Evolutionary conservation across 2,113 vertebrate species (phyloP), one percentile per base, ranked within the genome.

Genomic region (Okapia johnstoni): DNA sequence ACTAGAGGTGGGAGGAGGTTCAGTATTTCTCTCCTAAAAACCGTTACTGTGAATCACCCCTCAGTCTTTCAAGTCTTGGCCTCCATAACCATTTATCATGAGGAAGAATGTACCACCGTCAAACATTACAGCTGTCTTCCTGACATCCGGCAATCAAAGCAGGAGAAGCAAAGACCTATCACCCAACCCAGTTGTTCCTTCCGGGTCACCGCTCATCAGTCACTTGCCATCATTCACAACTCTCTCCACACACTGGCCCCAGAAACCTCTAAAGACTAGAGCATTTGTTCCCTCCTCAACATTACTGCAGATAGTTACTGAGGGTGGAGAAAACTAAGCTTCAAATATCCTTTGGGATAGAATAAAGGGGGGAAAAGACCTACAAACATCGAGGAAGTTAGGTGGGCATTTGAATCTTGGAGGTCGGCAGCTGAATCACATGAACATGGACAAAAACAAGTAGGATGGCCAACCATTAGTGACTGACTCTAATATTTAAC

Each of bases 71-170:
- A 36, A 30, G 48, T 57, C 46, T 58, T 19, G 8, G 66, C 77
- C 94, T 79, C 77, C 77, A 79, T n/a, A 73, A 33, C 16, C 52
- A 94, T 70, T 90, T 76, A 86, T 94, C 52, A 86, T 3, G 48
- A 90, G 54, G 94, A 97, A 94, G 95, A 98, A 97, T 83, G 66
- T 15, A 73, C 48, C 63, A 63, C 92, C 81, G 1, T 90, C 85
- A 90, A 79, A 88, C 79, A 93, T 79, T 92, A 79, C 61, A 76
- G 85, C 92, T 94, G 90, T 70, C 76, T 85, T 89, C 85, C 97
- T 90, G 89, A 73, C 2, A 0, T 28, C 85, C 2, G 2, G 43
- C 76, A 83, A 93, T 80, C 96, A 96, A 94, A 93, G 94, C 70
- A 23, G 50, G 83, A 84, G n/a, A 50, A 92, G 73, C 50, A 70